Conservation (phyloP, 2,113 vertebrate genomes). For the Turdus rufiventris region DNA sequence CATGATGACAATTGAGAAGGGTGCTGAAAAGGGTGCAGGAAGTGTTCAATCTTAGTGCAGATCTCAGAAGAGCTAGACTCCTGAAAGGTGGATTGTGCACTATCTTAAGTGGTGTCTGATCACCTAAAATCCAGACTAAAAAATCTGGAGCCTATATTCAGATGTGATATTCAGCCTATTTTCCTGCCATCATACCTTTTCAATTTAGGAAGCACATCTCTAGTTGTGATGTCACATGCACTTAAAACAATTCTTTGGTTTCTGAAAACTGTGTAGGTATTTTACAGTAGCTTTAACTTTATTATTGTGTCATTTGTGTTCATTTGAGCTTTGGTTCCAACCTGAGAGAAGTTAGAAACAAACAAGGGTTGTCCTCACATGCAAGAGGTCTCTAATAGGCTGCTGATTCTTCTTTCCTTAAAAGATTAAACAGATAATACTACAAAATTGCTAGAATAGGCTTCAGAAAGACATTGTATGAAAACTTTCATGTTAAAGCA, state of each 20-base stretch:
- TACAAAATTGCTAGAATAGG: conserved; percentile 8
- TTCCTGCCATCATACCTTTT: not conserved
- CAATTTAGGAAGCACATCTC: not conserved
- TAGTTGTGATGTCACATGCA: not conserved
- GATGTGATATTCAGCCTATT: not conserved
- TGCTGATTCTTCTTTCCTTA: not conserved
- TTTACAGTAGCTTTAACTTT: not conserved
- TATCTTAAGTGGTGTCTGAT: not conserved
- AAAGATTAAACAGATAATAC: not conserved
- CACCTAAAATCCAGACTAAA: not conserved
- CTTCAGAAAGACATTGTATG: conserved; percentile 7
- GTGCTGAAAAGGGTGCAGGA: not conserved
- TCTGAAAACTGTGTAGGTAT: not conserved
- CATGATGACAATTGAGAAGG: not conserved
- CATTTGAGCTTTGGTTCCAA: conserved; percentile 3
- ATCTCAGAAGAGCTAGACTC: not conserved
- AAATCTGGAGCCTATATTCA: not conserved
- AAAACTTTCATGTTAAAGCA: conserved; percentile 50
- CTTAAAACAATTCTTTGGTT: not conserved
- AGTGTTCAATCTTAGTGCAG: not conserved
- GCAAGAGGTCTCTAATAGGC: not conserved
- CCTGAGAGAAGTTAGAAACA: conserved; percentile 14
- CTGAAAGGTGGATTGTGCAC: not conserved
- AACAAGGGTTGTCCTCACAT: not conserved
- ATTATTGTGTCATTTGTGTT: not conserved